Evolutionary conservation across 2,797 vertebrate species (phyloP), one percentile per base, ranked within the genome.

Genomic region (Leptoclinus maculatus): DNA sequence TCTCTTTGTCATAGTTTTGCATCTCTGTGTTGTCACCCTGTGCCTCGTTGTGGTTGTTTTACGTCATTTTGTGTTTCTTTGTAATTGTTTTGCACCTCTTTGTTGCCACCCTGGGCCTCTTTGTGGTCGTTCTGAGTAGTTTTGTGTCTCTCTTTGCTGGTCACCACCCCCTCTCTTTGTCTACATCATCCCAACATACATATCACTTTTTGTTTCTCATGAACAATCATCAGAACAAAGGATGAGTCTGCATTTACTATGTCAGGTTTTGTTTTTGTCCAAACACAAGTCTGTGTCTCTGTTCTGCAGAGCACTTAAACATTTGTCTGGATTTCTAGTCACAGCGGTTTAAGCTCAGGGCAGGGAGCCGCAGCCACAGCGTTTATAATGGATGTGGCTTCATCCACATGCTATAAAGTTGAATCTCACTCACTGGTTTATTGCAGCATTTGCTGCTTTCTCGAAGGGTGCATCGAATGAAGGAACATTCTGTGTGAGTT

Each of bases 361-460:
- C 63, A 49, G 74, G 56, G 53, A 82, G 69, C 34, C 12, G 27
- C 81, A 73, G 39, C 76, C 69, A 51, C 66, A 49, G n/a, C 60
- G 71, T 82, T 90, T 77, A 49, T 80, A 71, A 86, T 81, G 76
- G 69, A 84, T 83, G 73, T 57, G 29, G 71, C 83, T 87, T 85
- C 78, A 82, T 79, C 71, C 83, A 62, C 71, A 49, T 66, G 75
- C 82, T 58, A 57, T 85, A 82, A 88, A 83, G 68, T 47, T 54
- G 57, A 78, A 78, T 65, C 65, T 90, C 60, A 63, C 71, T 88
- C 76, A 39, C 71, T 76, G 80, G 57, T 89, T 88, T 89, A 83
- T 80, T 84, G 87, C 86, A 62, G 79, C 82, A 73, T 85, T 90
- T 82, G 78, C 71, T 79, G 74, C 74, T 76, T 89, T 88, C 79